Base-by-base conservation (phyloP, 2,113 vertebrate species). In the Phycodurus eques region DNA sequence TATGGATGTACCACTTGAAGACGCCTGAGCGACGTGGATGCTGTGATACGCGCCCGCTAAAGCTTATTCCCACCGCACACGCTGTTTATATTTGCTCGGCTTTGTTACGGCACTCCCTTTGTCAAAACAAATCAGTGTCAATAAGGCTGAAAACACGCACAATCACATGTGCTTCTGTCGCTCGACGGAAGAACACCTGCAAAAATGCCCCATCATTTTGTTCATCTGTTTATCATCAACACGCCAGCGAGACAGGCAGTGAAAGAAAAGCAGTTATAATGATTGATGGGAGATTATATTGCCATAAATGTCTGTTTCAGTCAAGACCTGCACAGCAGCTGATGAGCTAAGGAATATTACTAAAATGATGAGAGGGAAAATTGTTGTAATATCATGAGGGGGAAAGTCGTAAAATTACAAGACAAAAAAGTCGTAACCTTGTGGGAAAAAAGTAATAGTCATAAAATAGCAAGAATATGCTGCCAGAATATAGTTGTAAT, bases 51-150 rank as follows among this genome's bases (percentile, higher is more conserved):
- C 68, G 56, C 74, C 59, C 77, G 71, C 77, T 79, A 33, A 80
- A 72, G 78, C 83, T 59, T 65, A 77, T 83, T 87, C 83, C 83
- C 83, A 63, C 57, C n/a, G 69, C 73, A 57, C 79, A 67, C 69
- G 31, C 83, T 70, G 82, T 85, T 85, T 83, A 63, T 83, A 70
- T 88, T 86, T 87, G 77, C 80, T 76, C 65, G 67, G 83, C 80
- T 87, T 80, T 84, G 78, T 88, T 81, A 86, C 74, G 84, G 75
- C 83, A 68, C 57, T 81, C 83, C 73, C 73, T 87, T 79, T 86
- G 88, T 87, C 84, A 86, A 74, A 87, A 85, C 83, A 86, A 77
- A 88, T 89, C 82, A 87, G 76, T 62, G 68, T 85, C 79, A 81
- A 74, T 63, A 73, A 72, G 81, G 44, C 44, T 74, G 86, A 83